These are phyloP conservation scores for Zaprionus bogoriensis DNA, from an alignment of 2,888 invertebrate species.

Conservation along the genomic window DNA sequence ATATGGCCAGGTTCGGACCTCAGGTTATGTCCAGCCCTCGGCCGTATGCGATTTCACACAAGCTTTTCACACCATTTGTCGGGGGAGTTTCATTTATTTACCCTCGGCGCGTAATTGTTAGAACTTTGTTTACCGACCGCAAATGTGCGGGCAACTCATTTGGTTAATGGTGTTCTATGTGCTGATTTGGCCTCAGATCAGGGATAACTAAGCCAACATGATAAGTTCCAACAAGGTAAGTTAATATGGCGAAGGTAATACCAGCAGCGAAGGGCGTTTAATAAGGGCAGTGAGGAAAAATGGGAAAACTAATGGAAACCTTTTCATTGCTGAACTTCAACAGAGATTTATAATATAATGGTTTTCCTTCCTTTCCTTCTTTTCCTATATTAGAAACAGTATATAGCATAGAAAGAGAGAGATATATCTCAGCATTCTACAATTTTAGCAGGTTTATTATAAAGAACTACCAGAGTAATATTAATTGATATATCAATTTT, in stretches of 20 bases:
- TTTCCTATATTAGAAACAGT: too few species aligned
- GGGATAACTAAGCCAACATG: not conserved
- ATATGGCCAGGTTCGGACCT: conserved; percentile 35
- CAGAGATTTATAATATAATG: too few species aligned
- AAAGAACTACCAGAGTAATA: too few species aligned
- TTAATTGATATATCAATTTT: too few species aligned
- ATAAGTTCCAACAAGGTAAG: not conserved
- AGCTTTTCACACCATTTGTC: conserved; percentile 31
- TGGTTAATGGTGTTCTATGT: conserved; percentile 14
- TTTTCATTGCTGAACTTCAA: too few species aligned
- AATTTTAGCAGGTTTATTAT: too few species aligned
- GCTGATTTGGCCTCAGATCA: conserved; percentile 2
- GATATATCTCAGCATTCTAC: too few species aligned
- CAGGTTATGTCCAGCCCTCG: not conserved
- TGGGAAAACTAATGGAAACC: too few species aligned
- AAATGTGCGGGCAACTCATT: conserved; percentile 32
- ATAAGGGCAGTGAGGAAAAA: too few species aligned
- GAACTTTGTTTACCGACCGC: conserved; percentile 25
- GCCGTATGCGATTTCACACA: conserved; percentile 15
- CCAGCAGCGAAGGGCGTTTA: not conserved
- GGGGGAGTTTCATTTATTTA: conserved; percentile 23
- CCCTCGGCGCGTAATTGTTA: conserved; percentile 2
- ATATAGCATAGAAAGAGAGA: too few species aligned
- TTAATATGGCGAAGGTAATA: not conserved
- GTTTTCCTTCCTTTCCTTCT: too few species aligned